Conservation (phyloP, 2,113 vertebrate species). For the Elanus axillaris region DNA sequence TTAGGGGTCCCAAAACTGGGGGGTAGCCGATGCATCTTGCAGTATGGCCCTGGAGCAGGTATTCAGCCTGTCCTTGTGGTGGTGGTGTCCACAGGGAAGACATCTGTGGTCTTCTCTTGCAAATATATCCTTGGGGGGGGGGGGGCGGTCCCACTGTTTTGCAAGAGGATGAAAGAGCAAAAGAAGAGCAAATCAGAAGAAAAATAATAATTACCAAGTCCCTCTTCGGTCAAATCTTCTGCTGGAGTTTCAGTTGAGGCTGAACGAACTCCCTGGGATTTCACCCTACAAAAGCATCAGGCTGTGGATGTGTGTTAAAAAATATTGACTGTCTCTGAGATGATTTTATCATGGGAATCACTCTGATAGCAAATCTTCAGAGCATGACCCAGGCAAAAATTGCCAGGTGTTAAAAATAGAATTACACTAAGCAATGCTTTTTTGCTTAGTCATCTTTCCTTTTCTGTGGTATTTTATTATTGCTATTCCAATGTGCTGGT, state of each 20-base stretch:
- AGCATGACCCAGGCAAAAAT: not conserved
- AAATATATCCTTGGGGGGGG: not conserved
- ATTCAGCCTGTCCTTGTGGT: not conserved
- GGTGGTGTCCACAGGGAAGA: not conserved
- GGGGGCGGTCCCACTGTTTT: not conserved
- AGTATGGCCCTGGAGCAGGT: not conserved
- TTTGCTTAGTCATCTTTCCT: slow-evolving; percentile 61
- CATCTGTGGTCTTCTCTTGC: not conserved
- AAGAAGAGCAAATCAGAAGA: not conserved
- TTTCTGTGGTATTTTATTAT: slow-evolving; percentile 65
- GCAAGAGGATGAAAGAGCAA: not conserved
- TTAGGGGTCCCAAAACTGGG: not conserved
- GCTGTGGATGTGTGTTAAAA: not conserved
- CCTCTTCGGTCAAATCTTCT: not conserved
- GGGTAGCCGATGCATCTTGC: not conserved
- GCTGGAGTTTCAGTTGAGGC: not conserved
- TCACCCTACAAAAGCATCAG: not conserved
- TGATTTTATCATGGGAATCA: not conserved
- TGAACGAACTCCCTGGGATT: not conserved
- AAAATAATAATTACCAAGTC: not conserved
- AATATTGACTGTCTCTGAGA: not conserved
- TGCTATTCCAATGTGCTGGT: slow-evolving; percentile 56
- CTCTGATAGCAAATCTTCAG: not conserved
- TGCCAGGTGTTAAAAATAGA: slow-evolving; percentile 18
- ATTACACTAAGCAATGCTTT: not conserved